Evolutionary conservation across 1,140 invertebrate genomes (phyloP).

Genomic region (Drosophila nigrodunni): DNA sequence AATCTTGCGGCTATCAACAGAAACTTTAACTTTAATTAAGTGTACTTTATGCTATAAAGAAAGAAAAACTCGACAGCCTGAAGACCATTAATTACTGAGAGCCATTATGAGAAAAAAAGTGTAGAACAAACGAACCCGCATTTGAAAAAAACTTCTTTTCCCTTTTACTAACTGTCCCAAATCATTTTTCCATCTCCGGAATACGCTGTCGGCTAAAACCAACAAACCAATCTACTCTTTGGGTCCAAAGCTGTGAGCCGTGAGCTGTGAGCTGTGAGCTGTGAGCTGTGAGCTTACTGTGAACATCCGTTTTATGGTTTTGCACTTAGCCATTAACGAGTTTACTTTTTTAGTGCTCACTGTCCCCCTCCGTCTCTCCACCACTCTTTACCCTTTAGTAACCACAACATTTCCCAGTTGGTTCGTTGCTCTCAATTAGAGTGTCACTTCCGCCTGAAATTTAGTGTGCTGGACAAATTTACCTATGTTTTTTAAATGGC

Average conservation of each 20-base stretch:
- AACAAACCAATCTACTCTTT: conserved; percentile 32
- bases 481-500: conserved; percentile 54
- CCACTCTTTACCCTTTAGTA: neutral
- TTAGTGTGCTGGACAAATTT: conserved; percentile 64
- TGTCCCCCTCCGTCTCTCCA: conserved; percentile 1
- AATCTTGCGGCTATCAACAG: neutral
- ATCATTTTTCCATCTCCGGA: conserved; percentile 27
- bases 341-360: conserved; percentile 62
- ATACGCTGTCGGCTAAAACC: conserved; percentile 26
- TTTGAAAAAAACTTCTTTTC: neutral
- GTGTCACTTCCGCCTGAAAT: conserved; percentile 48
- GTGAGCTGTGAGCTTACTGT: conserved; percentile 13
- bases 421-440: conserved; percentile 48
- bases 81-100: conserved; percentile 21
- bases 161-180: conserved; percentile 2
- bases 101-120: conserved; percentile 19
- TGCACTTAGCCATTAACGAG: conserved; percentile 76
- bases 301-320: conserved; percentile 64
- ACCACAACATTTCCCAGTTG: conserved; percentile 56
- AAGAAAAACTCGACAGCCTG: conserved; percentile 6
- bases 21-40: conserved; percentile 20
- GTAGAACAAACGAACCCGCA: conserved; percentile 12
- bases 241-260: neutral
- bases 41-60: conserved; percentile 17
- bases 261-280: conserved; percentile 6